Evolutionary conservation across 2,888 invertebrate genomes (phyloP).

Genomic region (Drosophila subsilvestris): DNA sequence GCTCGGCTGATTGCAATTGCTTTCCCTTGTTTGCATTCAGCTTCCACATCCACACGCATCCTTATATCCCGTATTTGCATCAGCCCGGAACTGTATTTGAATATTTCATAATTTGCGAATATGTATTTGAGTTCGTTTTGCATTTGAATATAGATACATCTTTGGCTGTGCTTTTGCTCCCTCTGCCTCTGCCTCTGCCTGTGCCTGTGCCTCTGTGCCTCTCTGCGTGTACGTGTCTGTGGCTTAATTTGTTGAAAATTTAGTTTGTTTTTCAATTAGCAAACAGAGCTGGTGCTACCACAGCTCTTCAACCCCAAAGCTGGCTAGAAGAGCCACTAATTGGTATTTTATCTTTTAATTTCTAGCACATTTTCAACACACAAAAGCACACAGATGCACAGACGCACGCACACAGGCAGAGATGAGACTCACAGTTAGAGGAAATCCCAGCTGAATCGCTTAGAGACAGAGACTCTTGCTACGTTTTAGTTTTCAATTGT

Average conservation of each 20-base stretch:
- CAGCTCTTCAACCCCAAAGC: constrained; percentile 25
- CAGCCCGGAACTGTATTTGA: constrained; percentile 54
- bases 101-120: constrained; percentile 62
- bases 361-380: constrained; percentile 52
- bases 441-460: constrained; percentile 44
- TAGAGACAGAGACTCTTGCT: constrained; percentile 42
- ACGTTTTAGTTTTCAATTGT: constrained; percentile 56
- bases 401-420: constrained; percentile 5
- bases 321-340: constrained; percentile 60
- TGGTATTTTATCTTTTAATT: constrained; percentile 76
- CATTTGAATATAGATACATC: constrained; percentile 23
- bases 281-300: constrained; percentile 38
- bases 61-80: constrained; percentile 24
- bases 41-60: constrained; percentile 17
- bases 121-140: constrained; percentile 29
- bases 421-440: constrained; percentile 1
- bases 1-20: constrained; percentile 66
- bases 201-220: neutral
- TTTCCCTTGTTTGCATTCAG: constrained; percentile 65
- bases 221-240: constrained; percentile 64
- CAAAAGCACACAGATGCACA: constrained; percentile 6
- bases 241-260: constrained; percentile 58
- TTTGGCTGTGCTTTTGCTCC: neutral
- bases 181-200: neutral
- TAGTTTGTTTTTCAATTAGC: constrained; percentile 74